Conservation (phyloP, 37 sponge, comb jelly and placozoan species). For the Geodia barretti region DNA sequence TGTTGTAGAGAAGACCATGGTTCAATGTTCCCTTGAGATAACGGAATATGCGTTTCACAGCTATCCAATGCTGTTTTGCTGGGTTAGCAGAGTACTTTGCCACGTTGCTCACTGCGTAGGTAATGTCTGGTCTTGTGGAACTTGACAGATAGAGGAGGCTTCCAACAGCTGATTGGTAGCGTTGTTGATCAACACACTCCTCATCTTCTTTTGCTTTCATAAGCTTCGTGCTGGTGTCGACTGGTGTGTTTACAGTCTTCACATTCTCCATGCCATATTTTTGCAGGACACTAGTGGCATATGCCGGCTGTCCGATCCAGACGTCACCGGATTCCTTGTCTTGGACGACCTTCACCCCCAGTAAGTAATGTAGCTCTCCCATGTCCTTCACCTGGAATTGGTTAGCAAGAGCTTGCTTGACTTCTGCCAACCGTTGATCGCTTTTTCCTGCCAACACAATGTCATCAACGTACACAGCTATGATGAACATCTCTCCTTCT, state of each 20-base stretch:
- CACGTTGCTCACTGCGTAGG: conserved; percentile 41
- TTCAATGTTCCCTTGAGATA: conserved; percentile 30
- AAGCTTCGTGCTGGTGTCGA: conserved; percentile 17
- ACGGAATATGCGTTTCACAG: conserved; percentile 27
- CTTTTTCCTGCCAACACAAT: too few relatives aligned
- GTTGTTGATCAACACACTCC: conserved; percentile 29
- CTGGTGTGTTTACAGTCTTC: conserved; percentile 38
- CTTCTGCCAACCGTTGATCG: too few relatives aligned
- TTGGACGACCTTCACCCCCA: too few relatives aligned
- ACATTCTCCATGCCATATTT: conserved; percentile 48
- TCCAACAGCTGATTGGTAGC: conserved; percentile 49
- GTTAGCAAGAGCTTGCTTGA: too few relatives aligned
- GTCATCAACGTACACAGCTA: too few relatives aligned
- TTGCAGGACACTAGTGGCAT: conserved; percentile 29
- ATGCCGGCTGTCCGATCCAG: conserved; percentile 58
- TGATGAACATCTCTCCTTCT: too few relatives aligned
- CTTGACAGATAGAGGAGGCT: conserved; percentile 44
- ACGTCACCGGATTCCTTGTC: too few relatives aligned
- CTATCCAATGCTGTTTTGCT: conserved; percentile 31
- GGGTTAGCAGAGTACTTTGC: conserved; percentile 39
- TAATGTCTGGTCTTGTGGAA: conserved; percentile 54
- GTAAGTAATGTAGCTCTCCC: too few relatives aligned
- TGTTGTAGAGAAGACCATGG: conserved; percentile 21
- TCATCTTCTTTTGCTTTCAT: conserved; percentile 26
- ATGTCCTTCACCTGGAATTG: too few relatives aligned